Conservation (phyloP, 2,797 vertebrate species). For the Eidolon dupreanum region DNA sequence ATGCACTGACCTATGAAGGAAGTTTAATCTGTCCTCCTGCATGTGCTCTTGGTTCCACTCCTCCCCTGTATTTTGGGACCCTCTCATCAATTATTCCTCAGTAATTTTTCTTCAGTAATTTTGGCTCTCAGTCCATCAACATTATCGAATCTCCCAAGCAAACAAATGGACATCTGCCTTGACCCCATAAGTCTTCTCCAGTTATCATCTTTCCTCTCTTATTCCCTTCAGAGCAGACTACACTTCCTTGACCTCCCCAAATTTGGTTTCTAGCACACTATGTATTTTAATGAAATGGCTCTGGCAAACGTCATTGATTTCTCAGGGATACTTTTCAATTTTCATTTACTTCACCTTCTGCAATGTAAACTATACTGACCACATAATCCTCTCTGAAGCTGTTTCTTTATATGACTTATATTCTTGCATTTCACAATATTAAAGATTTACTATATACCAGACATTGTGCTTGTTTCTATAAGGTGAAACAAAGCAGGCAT, state of each 20-base stretch:
- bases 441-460: background rate
- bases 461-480: background rate
- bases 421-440: background rate
- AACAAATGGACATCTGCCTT: background rate
- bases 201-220: background rate
- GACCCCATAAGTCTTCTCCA: background rate
- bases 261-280: background rate
- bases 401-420: background rate
- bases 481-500: background rate
- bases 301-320: conserved; percentile 7
- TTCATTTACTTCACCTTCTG: conserved; percentile 8
- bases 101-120: background rate
- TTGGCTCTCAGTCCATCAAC: background rate
- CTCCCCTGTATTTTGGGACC: background rate
- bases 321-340: background rate
- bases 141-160: background rate
- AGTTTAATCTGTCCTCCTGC: background rate
- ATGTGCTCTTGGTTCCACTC: background rate
- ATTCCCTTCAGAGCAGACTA: background rate
- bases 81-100: background rate
- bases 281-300: background rate
- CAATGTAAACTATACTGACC: background rate
- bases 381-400: background rate
- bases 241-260: background rate
- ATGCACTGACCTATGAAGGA: background rate